phyloP scores from a whole-genome alignment of 1,140 invertebrate species.

The Acromyrmex charruanus region DNA sequence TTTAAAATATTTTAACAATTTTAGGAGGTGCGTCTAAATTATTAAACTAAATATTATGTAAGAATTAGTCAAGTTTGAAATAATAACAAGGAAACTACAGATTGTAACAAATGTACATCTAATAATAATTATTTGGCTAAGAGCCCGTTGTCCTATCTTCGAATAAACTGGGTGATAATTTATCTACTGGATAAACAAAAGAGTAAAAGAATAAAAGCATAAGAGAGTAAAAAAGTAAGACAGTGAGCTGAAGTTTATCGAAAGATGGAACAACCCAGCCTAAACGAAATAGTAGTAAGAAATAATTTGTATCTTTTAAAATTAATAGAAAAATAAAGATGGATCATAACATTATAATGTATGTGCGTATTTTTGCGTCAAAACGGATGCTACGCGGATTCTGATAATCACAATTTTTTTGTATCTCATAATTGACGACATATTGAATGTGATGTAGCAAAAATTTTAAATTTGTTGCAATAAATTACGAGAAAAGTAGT shows the following conservation, averaged over 20 bases:
- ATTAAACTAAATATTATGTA: slow-evolving; percentile 2
- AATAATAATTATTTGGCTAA: not conserved
- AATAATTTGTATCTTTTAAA: not conserved
- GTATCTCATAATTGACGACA: not conserved
- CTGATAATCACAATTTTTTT: slow-evolving; percentile 65
- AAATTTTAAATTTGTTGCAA: slow-evolving; percentile 49
- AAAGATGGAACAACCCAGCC: no score
- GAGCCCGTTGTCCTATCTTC: no score
- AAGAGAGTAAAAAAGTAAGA: no score
- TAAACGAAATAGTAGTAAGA: not conserved
- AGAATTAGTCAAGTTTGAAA: not conserved
- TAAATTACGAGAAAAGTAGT: slow-evolving; percentile 66
- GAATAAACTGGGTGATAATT: no score
- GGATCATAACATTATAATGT: slow-evolving; percentile 69
- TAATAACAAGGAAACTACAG: not conserved
- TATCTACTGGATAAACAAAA: no score
- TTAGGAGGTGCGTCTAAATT: not conserved
- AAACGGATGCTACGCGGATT: slow-evolving; percentile 35
- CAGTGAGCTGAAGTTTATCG: no score
- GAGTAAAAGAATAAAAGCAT: no score
- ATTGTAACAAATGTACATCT: not conserved
- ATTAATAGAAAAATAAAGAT: slow-evolving; percentile 64
- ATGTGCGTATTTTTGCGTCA: slow-evolving; percentile 41
- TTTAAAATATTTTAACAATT: not conserved
- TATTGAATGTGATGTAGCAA: slow-evolving; percentile 61